Percentiles rank a stretch among this genome's conserved stretches.
Evolutionary conservation across 2,797 vertebrate genomes (phyloP).

Genomic region (Serranus cabrilla): DNA sequence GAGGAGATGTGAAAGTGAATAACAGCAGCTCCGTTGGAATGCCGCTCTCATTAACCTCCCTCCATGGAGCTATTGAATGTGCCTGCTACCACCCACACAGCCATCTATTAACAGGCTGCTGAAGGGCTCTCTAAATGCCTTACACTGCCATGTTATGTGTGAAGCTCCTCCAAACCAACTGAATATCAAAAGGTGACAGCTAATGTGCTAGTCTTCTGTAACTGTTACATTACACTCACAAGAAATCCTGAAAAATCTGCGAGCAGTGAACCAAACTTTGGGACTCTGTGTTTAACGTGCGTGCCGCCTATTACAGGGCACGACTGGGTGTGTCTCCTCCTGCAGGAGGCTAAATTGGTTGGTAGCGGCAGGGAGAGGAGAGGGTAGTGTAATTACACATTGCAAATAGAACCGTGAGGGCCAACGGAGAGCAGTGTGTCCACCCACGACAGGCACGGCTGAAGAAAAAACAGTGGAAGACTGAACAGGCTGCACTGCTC

Average conservation of each 20-base stretch:
- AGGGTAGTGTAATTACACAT: slow-evolving; percentile 78
- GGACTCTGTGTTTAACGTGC: slow-evolving; percentile 30
- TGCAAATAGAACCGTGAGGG: slow-evolving; percentile 74
- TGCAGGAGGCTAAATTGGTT: slow-evolving; percentile 75
- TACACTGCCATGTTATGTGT: slow-evolving; percentile 47
- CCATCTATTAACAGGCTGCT: slow-evolving; percentile 74
- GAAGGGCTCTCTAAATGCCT: slow-evolving; percentile 72
- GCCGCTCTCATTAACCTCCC: slow-evolving; percentile 83
- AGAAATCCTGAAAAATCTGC: slow-evolving; percentile 16
- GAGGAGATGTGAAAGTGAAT: slow-evolving; percentile 78
- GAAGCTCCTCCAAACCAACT: slow-evolving; percentile 56
- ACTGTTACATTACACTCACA: slow-evolving; percentile 29
- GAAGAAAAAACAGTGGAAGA: slow-evolving; percentile 52
- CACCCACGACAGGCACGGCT: slow-evolving; percentile 67
- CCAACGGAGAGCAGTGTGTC: slow-evolving; percentile 66
- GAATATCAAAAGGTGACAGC: slow-evolving; percentile 67
- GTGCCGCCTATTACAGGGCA: slow-evolving; percentile 71
- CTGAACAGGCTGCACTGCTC: slow-evolving; percentile 40
- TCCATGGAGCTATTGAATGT: slow-evolving; percentile 76
- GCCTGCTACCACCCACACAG: slow-evolving; percentile 79
- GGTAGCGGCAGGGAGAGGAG: slow-evolving; percentile 59
- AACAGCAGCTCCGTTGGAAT: slow-evolving; percentile 72
- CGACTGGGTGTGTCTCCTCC: slow-evolving; percentile 77
- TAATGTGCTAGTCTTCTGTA: slow-evolving; percentile 49
- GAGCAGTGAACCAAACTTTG: slow-evolving; percentile 27